Evolutionary conservation across 1,140 invertebrate species (phyloP).

Genomic region (Spodoptera litura): DNA sequence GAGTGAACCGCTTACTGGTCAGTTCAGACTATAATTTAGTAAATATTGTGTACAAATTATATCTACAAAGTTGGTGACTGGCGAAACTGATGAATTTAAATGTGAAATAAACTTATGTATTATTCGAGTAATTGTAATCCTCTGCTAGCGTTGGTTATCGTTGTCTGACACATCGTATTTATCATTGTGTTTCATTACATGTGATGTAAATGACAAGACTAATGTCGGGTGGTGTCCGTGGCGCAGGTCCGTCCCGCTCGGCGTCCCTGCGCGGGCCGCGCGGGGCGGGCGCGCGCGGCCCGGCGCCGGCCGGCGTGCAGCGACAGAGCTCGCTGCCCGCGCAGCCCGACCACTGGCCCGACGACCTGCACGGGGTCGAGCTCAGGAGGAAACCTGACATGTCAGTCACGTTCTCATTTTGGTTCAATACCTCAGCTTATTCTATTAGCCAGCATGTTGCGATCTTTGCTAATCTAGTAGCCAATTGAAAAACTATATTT

Average conservation of each 20-base stretch:
- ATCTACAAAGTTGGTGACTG: too few relatives aligned
- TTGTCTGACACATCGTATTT: too few relatives aligned
- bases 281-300: slow-evolving; percentile 28
- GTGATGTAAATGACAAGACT: too few relatives aligned
- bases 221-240: too few relatives aligned
- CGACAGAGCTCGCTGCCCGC: slow-evolving; percentile 75
- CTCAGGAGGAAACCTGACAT: slow-evolving; percentile 49
- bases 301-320: slow-evolving; percentile 59
- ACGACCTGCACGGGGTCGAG: slow-evolving; percentile 59
- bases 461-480: background rate
- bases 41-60: too few relatives aligned
- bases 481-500: too few relatives aligned
- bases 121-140: too few relatives aligned
- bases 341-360: slow-evolving; percentile 62
- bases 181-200: too few relatives aligned
- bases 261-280: slow-evolving; percentile 89
- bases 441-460: background rate
- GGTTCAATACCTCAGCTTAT: background rate
- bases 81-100: too few relatives aligned
- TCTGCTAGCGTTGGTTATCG: too few relatives aligned
- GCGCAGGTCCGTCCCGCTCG: slow-evolving; percentile 90
- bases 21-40: slow-evolving; percentile 53
- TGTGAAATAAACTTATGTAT: too few relatives aligned
- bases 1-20: slow-evolving; percentile 87
- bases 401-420: background rate